Evolutionary conservation across 2,888 invertebrate species (phyloP), one percentile per base, ranked within the genome.

Genomic region (Leptarthrus brevirostris): DNA sequence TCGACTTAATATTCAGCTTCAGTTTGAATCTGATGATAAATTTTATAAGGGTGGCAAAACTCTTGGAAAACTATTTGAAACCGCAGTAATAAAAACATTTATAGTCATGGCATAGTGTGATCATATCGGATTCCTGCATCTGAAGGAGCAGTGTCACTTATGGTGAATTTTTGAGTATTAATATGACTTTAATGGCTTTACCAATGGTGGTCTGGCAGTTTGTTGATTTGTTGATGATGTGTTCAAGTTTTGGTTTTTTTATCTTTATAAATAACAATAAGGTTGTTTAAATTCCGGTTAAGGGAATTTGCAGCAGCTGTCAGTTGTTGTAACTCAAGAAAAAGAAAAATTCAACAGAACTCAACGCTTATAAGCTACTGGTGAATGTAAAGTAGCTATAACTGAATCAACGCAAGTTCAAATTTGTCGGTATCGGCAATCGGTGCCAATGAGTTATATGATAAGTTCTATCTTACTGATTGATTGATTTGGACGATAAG

Each of bases 141-240:
- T 72, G 72, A 40, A 72, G 72, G 72, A 56, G 72, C 72, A 56
- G 26, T 44, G 69, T 52, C 52, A 52, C 18, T 69, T 52, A 69
- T 69, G 34, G 47, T 66, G 44, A 66, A 66, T 26, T 47, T 66
- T 66, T 66, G 18, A 18, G 47, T 36, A 26, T 66, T 66, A 47
- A 66, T 66, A 47, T 14, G 44, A 66, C 24, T 66, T 66, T 66
- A 47, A 66, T 47, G 47, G 26, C 8, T 47, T 24, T 26, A 26
- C 22, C 47, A 20, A 16, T 14, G 64, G 64, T 66, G 64, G 58
- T 24, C 64, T n/a, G n/a, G 6, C 22, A 47, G 16, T 58, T 58
- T 66, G 47, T 66, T 66, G 64, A 66, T 47, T 66, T 66, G 47
- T 66, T 47, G 58, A 18, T 58, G 34, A 58, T 20, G 40, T 58